These are phyloP conservation scores for Echinometra lucunter DNA, from an alignment of 53 echinoderm and acorn worm species.

Conservation along the genomic window DNA sequence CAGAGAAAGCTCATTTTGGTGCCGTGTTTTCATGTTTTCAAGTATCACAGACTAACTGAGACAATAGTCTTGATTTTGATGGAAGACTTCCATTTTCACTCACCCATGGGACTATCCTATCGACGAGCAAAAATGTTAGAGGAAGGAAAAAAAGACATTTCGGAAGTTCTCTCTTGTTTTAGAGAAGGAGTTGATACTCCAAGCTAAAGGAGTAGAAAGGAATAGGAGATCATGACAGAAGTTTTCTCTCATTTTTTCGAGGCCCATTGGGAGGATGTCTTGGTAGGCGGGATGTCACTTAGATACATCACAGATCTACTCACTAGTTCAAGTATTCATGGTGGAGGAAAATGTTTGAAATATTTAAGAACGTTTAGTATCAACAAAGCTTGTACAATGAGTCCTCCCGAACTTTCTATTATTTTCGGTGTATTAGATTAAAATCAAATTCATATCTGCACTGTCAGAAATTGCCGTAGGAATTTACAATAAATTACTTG, in stretches of 20 bases:
- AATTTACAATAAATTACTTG: too few relatives aligned
- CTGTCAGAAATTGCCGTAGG: too few relatives aligned
- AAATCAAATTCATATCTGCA: too few relatives aligned
- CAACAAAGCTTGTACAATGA: neutral
- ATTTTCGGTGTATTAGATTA: too few relatives aligned
- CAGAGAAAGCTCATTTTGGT: neutral
- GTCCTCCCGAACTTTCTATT: neutral
- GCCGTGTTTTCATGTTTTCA: constrained; percentile 46
- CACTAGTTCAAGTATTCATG: neutral
- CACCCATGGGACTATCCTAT: constrained; percentile 4
- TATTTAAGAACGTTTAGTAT: neutral
- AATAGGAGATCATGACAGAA: constrained; percentile 44
- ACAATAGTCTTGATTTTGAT: constrained; percentile 62
- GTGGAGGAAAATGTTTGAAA: neutral
- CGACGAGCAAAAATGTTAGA: constrained; percentile 61
- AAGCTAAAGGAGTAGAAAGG: neutral
- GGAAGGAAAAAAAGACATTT: constrained; percentile 59
- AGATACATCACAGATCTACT: constrained; percentile 8
- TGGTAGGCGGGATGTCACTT: constrained; percentile 56
- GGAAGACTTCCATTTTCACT: constrained; percentile 57
- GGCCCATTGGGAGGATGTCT: constrained; percentile 17
- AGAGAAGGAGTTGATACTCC: constrained; percentile 5
- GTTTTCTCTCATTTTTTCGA: constrained; percentile 38
- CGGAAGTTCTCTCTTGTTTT: constrained; percentile 62
- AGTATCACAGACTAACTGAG: constrained; percentile 26